phyloP scores from a whole-genome alignment of 2,797 vertebrate species.

The Myotis myotis region DNA sequence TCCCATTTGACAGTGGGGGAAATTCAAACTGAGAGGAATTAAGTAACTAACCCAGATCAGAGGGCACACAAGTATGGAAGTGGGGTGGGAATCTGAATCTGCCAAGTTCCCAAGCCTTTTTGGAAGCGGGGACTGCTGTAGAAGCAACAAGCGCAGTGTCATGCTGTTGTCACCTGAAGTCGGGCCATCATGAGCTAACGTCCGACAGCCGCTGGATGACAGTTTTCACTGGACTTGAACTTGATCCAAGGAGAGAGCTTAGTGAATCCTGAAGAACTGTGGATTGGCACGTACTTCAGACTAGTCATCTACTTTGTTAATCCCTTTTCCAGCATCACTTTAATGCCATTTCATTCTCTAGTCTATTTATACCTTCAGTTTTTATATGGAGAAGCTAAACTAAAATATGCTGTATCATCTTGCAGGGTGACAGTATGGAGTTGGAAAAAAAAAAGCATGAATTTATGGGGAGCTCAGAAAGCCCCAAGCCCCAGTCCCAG shows the following conservation, averaged over 20 bases:
- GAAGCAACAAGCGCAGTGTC: background rate
- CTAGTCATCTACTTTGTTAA: slow-evolving; percentile 8
- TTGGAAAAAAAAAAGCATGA: background rate
- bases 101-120: background rate
- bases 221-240: slow-evolving; percentile 29
- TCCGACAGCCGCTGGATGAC: background rate
- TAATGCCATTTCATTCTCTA: background rate
- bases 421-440: background rate
- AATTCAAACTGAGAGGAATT: slow-evolving; percentile 46
- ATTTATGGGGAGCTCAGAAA: background rate
- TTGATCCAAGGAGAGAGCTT: background rate
- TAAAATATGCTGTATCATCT: background rate
- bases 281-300: background rate
- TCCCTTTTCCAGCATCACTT: slow-evolving; percentile 22
- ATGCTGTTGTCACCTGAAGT: background rate
- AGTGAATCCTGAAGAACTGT: background rate
- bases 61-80: background rate
- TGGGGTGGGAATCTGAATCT: background rate
- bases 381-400: background rate
- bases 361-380: slow-evolving; percentile 7
- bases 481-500: background rate
- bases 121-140: background rate
- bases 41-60: background rate
- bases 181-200: background rate
- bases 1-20: background rate